Evolutionary conservation across 2,113 vertebrate genomes (phyloP).

Genomic region (Acrocephalus kingi): DNA sequence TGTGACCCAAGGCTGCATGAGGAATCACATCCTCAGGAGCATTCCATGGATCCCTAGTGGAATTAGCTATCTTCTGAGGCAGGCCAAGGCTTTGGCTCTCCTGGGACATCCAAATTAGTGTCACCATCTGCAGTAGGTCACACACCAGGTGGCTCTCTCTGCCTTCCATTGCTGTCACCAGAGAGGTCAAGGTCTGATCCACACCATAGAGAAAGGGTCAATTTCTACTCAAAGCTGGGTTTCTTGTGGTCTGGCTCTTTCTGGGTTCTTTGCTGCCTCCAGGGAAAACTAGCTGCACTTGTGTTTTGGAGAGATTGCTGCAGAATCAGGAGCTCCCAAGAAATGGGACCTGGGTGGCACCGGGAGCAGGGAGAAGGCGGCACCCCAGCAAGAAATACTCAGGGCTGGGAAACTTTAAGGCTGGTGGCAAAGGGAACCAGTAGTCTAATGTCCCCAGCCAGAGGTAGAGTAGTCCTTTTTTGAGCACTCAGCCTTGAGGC

Average conservation of each 20-base stretch:
- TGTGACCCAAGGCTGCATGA: neutral
- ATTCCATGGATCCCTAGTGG: neutral
- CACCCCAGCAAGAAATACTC: neutral
- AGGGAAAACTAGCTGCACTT: neutral
- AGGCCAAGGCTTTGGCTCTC: neutral
- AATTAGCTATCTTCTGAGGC: neutral
- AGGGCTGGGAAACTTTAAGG: rapidly evolving
- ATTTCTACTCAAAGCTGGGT: neutral
- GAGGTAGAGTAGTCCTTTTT: neutral
- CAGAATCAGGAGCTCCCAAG: neutral
- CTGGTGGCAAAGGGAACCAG: neutral
- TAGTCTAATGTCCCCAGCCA: too few relatives aligned
- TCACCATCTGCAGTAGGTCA: neutral
- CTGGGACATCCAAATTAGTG: neutral
- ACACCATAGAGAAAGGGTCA: neutral
- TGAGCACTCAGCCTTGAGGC: neutral
- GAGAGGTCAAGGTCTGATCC: neutral
- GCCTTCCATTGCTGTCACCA: neutral
- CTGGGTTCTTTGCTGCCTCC: neutral
- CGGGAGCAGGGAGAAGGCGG: neutral
- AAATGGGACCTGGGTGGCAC: neutral
- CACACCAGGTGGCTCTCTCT: neutral
- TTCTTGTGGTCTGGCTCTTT: neutral
- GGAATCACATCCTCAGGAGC: rapidly evolving
- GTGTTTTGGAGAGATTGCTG: neutral